A percentile compares a stretch with the other conserved stretches of the same genome.
Evolutionary conservation across 2,797 vertebrate species (phyloP).

Genomic region (Poecilia picta): DNA sequence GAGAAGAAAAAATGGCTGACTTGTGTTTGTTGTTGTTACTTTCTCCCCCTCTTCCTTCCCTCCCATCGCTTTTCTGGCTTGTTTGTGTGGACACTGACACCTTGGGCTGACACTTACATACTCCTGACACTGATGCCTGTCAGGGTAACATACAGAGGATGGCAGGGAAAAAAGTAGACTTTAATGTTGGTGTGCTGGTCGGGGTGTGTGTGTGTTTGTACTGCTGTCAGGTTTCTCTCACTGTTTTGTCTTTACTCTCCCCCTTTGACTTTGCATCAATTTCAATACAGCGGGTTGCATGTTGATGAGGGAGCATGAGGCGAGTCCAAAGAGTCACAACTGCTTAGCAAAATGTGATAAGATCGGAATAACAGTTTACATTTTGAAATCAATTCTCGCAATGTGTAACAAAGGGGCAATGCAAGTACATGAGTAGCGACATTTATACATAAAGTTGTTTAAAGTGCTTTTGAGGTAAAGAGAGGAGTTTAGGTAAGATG

Average conservation of each 20-base stretch:
- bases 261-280: conserved; percentile 66
- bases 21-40: conserved; percentile 78
- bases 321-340: conserved; percentile 33
- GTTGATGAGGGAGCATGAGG: conserved; percentile 29
- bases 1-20: conserved; percentile 65
- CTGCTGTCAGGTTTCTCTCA: conserved; percentile 74
- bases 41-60: conserved; percentile 60
- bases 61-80: conserved; percentile 66
- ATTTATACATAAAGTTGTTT: conserved; percentile 3
- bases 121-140: conserved; percentile 80
- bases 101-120: conserved; percentile 77
- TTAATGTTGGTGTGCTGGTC: conserved; percentile 42
- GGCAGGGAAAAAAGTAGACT: conserved; percentile 59
- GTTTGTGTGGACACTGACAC: conserved; percentile 83
- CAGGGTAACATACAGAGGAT: conserved; percentile 72
- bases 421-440: conserved; percentile 7
- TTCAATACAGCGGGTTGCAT: conserved; percentile 42
- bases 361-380: not conserved
- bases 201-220: conserved; percentile 50
- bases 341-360: conserved; percentile 45
- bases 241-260: conserved; percentile 63
- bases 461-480: conserved; percentile 4
- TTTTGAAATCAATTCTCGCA: not conserved
- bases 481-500: conserved; percentile 18
- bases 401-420: not conserved